phyloP scores from a whole-genome alignment of 2,113 vertebrate genomes.

The Bujurquina vittata region DNA sequence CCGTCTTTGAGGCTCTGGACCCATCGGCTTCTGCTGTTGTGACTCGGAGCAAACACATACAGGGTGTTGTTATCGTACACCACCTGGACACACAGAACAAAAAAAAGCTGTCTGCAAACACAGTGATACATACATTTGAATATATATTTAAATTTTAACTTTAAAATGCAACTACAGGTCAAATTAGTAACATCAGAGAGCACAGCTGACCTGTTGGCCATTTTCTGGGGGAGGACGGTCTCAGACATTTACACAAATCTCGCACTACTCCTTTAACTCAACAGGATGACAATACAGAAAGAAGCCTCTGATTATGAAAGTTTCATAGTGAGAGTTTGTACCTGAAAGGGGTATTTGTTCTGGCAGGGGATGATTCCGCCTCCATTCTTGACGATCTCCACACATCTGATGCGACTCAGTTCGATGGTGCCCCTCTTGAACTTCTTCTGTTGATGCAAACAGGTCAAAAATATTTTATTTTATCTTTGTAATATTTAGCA shows the following conservation, averaged over 20 bases:
- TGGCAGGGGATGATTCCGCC: slow-evolving; percentile 87
- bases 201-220: no score
- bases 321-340: slow-evolving; percentile 47
- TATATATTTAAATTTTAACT: no score
- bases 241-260: background rate
- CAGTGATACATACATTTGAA: background rate
- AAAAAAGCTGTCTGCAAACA: background rate
- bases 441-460: slow-evolving; percentile 82
- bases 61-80: slow-evolving; percentile 89
- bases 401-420: slow-evolving; percentile 89
- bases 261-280: background rate
- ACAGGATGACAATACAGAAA: background rate
- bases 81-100: slow-evolving; percentile 78
- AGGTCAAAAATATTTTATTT: background rate
- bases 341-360: slow-evolving; percentile 97
- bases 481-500: background rate
- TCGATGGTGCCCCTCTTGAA: slow-evolving; percentile 90
- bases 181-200: no score
- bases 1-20: slow-evolving; percentile 92
- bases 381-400: slow-evolving; percentile 91
- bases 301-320: background rate
- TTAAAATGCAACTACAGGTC: no score
- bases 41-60: slow-evolving; percentile 91
- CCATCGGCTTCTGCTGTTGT: slow-evolving; percentile 87
- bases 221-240: background rate